Percentiles rank a stretch among this genome's conserved stretches.
Evolutionary conservation across 2,888 invertebrate species (phyloP).

Genomic region (Tetrapedia diversipes): DNA sequence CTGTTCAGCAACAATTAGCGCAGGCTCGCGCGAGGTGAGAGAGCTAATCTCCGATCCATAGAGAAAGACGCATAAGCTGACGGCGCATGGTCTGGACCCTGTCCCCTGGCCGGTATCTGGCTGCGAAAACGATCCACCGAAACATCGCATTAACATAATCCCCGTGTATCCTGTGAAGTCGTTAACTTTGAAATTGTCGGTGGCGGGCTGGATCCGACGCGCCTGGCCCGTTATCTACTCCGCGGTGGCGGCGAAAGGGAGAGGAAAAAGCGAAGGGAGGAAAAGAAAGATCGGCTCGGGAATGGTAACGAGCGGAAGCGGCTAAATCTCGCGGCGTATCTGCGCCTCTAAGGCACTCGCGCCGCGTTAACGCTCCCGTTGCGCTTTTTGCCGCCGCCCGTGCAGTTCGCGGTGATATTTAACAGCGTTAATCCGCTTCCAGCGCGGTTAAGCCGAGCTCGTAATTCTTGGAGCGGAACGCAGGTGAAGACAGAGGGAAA

Average conservation of each 20-base stretch:
- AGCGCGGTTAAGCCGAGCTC: slow-evolving; percentile 36
- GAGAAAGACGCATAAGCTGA: slow-evolving; percentile 31
- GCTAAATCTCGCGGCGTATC: slow-evolving; percentile 49
- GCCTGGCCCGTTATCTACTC: slow-evolving; percentile 40
- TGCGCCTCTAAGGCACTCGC: slow-evolving; percentile 42
- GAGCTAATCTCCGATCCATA: slow-evolving; percentile 49
- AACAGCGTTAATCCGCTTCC: slow-evolving; percentile 56
- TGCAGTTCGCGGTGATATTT: slow-evolving; percentile 48
- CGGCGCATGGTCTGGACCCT: slow-evolving; percentile 2
- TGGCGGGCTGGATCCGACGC: slow-evolving; percentile 24
- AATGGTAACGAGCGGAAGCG: slow-evolving; percentile 42
- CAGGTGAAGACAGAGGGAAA: background rate
- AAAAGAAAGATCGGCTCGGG: background rate
- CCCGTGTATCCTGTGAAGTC: slow-evolving; percentile 62
- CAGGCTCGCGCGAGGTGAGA: slow-evolving; percentile 24
- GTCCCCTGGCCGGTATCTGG: slow-evolving; percentile 26
- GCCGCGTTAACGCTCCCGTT: slow-evolving; percentile 23
- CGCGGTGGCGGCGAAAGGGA: background rate
- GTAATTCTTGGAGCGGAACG: slow-evolving; percentile 40
- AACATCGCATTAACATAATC: slow-evolving; percentile 72
- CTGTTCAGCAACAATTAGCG: slow-evolving; percentile 47
- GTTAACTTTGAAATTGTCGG: slow-evolving; percentile 56
- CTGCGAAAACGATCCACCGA: slow-evolving; percentile 58
- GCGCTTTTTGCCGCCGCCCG: slow-evolving; percentile 25
- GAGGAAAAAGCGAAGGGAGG: too few species aligned